Base-by-base conservation (phyloP, 2,888 invertebrate genomes). In the Tenthredo livida region DNA sequence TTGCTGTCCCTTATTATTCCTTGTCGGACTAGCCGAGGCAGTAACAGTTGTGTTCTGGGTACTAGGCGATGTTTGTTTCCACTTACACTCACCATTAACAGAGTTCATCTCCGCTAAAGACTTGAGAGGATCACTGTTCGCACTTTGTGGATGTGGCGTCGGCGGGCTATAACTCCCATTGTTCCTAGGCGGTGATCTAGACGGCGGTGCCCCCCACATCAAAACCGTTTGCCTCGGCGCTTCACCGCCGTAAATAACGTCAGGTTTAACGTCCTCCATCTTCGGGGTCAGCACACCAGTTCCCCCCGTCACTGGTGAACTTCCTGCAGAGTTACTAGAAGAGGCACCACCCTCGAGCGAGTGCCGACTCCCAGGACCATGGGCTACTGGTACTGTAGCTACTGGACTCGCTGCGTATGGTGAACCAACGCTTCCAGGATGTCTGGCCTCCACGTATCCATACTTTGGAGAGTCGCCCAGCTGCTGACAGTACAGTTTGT, bases 201-300 rank as follows among this genome's bases (percentile, higher is more conserved):
- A 89, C 0, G 89, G 88, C 2, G 93, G 93, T 6, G 92, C 92
- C 10, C 98, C 98, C 98, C 98, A 98, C 98, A 98, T 98, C 70
- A 98, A 95, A 84, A 98, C 98, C 15, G 98, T 98, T 93, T 98
- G 98, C 72, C 98, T 94, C 0, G 97, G 96, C 88, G 96, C 94
- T 89, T 96, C 96, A 84, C 95, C 94, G 85, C 89, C 90, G 43
- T 88, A 91, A 86, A 91, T 93, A 33, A 93, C 92, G 86, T 95
- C 95, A 0, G 94, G 91, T 88, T 95, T 95, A 33, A 95, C 94
- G 87, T 95, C 95, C 88, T 95, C 95, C 92, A 95, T 94, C 90
- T 95, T 96, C 0, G 95, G 95, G 0, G 95, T 95, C 50, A 95
- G 93, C 67, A 95, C 91, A 10, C 95, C 95, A 88, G 91, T 95